Conservation (phyloP, 1,140 invertebrate genomes). For the Drosophila lini region DNA sequence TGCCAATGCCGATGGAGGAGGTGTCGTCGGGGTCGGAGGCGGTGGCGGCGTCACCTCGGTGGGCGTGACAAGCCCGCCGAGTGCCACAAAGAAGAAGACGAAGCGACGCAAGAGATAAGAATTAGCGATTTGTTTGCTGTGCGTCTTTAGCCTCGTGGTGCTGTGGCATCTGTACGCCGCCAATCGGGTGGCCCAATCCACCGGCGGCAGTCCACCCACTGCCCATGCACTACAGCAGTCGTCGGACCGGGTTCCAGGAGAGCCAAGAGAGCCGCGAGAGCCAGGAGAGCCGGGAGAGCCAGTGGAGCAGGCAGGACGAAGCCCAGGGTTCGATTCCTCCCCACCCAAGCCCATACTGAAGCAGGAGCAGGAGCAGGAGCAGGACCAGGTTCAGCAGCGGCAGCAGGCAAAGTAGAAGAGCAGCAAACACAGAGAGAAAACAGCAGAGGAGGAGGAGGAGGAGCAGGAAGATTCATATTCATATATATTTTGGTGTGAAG, state of each 20-base stretch:
- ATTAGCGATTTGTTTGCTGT: conserved; percentile 84
- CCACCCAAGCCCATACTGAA: neutral
- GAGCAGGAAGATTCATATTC: neutral
- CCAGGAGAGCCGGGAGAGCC: neutral
- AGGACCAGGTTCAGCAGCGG: conserved; percentile 12
- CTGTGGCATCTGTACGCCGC: conserved; percentile 77
- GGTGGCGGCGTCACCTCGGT: conserved; percentile 8
- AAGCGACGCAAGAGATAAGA: conserved; percentile 84
- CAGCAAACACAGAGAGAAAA: conserved; percentile 45
- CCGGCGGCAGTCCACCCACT: conserved; percentile 6
- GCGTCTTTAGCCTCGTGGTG: conserved; percentile 79
- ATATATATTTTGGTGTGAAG: neutral
- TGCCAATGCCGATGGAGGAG: neutral
- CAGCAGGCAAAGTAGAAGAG: conserved; percentile 28
- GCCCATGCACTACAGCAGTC: conserved; percentile 31
- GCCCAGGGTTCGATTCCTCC: neutral
- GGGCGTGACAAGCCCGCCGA: conserved; percentile 52
- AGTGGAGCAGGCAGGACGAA: neutral
- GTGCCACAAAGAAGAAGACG: conserved; percentile 82
- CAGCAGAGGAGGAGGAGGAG: neutral
- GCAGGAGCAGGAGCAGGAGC: conserved; percentile 25
- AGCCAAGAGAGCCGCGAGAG: conserved; percentile 1
- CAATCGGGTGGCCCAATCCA: conserved; percentile 25
- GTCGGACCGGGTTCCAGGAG: neutral
- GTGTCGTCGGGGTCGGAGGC: neutral